These are phyloP conservation scores for Ditylenchus weischeri DNA, from an alignment of 2,888 invertebrate genomes.

Conservation along the genomic window DNA sequence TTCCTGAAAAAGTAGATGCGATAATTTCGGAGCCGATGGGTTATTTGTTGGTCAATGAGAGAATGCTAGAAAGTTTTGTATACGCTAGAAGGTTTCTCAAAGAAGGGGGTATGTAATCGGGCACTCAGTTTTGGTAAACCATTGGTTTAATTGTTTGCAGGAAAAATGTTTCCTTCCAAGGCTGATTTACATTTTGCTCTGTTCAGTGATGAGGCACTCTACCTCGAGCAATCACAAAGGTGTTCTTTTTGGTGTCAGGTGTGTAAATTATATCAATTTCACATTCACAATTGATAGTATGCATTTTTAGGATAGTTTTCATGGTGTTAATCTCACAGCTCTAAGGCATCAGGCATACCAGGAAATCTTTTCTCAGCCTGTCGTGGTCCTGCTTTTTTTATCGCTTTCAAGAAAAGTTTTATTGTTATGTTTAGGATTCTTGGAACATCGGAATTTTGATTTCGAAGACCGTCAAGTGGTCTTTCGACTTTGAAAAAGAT, in stretches of 20 bases:
- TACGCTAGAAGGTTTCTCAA: constrained; percentile 97
- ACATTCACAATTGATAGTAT: constrained; percentile 68
- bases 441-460: constrained; percentile 96
- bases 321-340: constrained; percentile 89
- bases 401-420: not conserved
- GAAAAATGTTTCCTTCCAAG: constrained; percentile 94
- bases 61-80: constrained; percentile 96
- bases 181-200: constrained; percentile 96
- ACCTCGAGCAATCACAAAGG: constrained; percentile 95
- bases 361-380: constrained; percentile 95
- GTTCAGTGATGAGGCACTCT: constrained; percentile 92
- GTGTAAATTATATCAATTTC: not conserved
- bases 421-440: constrained; percentile 69
- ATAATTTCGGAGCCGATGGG: constrained; percentile 99
- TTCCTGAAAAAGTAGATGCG: constrained; percentile 90
- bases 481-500: constrained; percentile 86
- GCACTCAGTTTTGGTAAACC: too few species aligned
- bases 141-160: constrained; percentile 59
- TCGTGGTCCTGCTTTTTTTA: constrained; percentile 67
- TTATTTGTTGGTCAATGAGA: constrained; percentile 98
- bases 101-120: constrained; percentile 65
- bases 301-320: constrained; percentile 82
- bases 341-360: constrained; percentile 87
- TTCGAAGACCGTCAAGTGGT: constrained; percentile 85
- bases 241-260: constrained; percentile 73